Conservation (phyloP, 2,888 invertebrate species). For the Isoperla grammatica region DNA sequence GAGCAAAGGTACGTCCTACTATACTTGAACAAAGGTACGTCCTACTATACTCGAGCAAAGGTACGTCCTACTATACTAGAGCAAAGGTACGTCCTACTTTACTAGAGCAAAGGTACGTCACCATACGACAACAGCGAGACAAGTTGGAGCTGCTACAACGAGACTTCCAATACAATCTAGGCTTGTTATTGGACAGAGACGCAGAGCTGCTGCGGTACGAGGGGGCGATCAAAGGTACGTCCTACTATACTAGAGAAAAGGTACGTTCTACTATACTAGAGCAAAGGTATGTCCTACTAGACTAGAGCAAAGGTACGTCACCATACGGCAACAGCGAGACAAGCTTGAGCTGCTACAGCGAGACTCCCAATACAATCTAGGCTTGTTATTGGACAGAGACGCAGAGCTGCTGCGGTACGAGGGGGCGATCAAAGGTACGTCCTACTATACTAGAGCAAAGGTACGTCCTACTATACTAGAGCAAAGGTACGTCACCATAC, state of each 20-base stretch:
- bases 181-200: slow-evolving; percentile 9
- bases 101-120: too few species aligned
- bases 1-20: too few species aligned
- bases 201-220: slow-evolving; percentile 11
- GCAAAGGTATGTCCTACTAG: too few species aligned
- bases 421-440: background rate
- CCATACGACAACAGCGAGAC: background rate
- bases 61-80: too few species aligned
- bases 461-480: too few species aligned
- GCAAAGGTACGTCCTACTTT: too few species aligned
- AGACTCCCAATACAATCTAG: slow-evolving; percentile 15
- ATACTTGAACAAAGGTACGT: too few species aligned
- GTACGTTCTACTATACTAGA: too few species aligned
- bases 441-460: too few species aligned
- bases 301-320: too few species aligned
- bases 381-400: slow-evolving; percentile 9
- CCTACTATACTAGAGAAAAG: too few species aligned
- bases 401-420: slow-evolving; percentile 11
- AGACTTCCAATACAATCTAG: slow-evolving; percentile 16
- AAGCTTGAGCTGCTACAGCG: background rate
- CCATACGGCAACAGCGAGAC: background rate
- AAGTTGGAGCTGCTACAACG: background rate
- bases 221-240: background rate
- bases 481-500: slow-evolving; percentile 1
- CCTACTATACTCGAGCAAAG: too few species aligned